Conservation (phyloP, 2,888 invertebrate genomes). For the Tenthredo mesomela region DNA sequence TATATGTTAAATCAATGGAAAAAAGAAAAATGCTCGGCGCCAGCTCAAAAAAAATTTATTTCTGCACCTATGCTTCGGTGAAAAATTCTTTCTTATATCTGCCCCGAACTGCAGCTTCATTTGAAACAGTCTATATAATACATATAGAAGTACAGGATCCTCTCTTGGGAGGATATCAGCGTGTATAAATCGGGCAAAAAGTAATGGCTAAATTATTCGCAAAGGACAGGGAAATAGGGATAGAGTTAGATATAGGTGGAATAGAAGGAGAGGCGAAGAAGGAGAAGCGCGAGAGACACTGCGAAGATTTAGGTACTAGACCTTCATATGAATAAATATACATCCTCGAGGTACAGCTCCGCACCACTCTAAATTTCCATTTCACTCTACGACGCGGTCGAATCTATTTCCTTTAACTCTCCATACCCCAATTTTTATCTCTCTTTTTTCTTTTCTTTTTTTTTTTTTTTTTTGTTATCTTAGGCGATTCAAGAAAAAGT, state of each 20-base stretch:
- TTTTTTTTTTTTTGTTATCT: not conserved
- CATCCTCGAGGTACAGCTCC: not conserved
- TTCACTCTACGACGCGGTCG: slow-evolving; percentile 16
- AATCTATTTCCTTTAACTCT: slow-evolving; percentile 37
- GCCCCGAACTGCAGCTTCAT: too few species aligned
- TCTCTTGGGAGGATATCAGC: not conserved
- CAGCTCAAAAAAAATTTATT: too few species aligned
- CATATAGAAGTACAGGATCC: too few species aligned
- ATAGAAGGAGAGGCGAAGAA: not conserved
- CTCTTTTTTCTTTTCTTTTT: too few species aligned
- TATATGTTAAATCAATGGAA: too few species aligned
- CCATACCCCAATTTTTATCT: not conserved
- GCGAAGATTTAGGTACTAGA: slow-evolving; percentile 12
- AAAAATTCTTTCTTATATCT: too few species aligned
- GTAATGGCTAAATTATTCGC: slow-evolving; percentile 33
- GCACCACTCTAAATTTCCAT: slow-evolving; percentile 44
- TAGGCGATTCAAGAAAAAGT: not conserved
- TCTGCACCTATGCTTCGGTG: too few species aligned
- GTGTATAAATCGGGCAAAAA: not conserved
- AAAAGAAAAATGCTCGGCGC: too few species aligned
- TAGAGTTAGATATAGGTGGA: not conserved
- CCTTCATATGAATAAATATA: slow-evolving; percentile 45
- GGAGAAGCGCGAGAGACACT: not conserved
- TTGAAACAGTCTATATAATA: too few species aligned
- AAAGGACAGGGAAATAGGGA: slow-evolving; percentile 27